A percentile compares a stretch with the other conserved stretches of the same genome.
Conservation (phyloP, 2,888 invertebrate genomes). For the Amiota mariae region DNA sequence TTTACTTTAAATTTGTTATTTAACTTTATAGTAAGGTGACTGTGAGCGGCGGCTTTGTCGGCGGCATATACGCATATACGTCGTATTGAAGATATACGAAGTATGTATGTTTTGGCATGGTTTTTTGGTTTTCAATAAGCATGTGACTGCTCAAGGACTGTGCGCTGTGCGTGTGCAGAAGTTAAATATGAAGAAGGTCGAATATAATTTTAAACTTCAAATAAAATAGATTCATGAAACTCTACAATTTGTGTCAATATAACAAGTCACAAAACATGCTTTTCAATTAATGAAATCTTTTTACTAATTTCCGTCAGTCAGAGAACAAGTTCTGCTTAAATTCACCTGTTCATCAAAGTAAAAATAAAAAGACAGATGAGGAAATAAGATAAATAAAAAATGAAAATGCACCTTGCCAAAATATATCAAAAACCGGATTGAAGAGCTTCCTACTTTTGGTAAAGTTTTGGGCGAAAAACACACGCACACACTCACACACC, state of each 20-base stretch:
- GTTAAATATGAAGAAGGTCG: too few relatives aligned
- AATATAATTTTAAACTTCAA: too few relatives aligned
- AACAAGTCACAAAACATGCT: constrained; percentile 28
- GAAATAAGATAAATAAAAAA: not conserved
- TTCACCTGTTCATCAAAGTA: not conserved
- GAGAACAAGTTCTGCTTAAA: constrained; percentile 53
- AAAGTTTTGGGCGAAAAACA: not conserved
- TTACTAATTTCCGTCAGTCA: constrained; percentile 42
- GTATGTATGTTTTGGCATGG: not conserved
- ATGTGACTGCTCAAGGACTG: constrained; percentile 13
- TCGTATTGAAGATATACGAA: not conserved
- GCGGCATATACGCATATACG: not conserved
- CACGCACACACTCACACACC: not conserved
- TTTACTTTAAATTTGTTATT: not conserved
- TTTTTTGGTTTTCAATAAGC: not conserved
- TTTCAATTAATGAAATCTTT: constrained; percentile 47
- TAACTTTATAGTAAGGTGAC: not conserved
- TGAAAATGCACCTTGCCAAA: constrained; percentile 45
- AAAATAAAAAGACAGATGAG: too few relatives aligned
- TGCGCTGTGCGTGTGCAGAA: not conserved
- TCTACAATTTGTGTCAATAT: too few relatives aligned
- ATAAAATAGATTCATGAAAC: too few relatives aligned
- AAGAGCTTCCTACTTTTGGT: constrained; percentile 33
- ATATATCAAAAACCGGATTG: constrained; percentile 54
- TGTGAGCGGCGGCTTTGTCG: not conserved